Base-by-base conservation (phyloP, 2,797 vertebrate genomes). In the Sciaenops ocellatus region DNA sequence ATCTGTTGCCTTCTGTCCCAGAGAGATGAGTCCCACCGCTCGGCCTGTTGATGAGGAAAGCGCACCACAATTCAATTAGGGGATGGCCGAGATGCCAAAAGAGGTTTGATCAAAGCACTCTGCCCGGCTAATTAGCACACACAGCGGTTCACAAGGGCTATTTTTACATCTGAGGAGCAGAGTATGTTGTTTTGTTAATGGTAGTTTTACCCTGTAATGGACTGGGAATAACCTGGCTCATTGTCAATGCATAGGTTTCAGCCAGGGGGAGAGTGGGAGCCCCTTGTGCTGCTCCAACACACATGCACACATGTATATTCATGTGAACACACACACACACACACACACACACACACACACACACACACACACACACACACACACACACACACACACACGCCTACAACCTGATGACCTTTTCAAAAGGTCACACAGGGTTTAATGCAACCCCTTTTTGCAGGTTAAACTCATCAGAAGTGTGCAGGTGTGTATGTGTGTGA, bases 81-180 rank as follows among this genome's bases (percentile, higher is more conserved):
- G 73, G 76, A 84, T 76, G 85, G 87, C 80, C 63, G 55, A 89
- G 89, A 90, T 90, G 92, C 86, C 87, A 89, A 86, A 89, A 85
- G 90, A 89, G 89, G 88, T 92, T 92, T 91, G 91, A 93, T 93
- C 89, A 91, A 93, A 93, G 89, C 89, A 84, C 89, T 91, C 73
- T 83, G 82, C 75, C 74, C 46, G 74, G 82, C 85, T 93, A 91
- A 92, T 92, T 89, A 92, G 89, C 82, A 75, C 89, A 85, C 71
- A 52, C 70, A 60, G 82, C 12, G 56, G 76, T 91, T 90, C 83
- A 85, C 70, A 22, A 16, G 69, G 80, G 84, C 86, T 93, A 91
- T 93, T 94, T 90, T 92, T 93, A 92, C 79, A 90, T 92, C 90
- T 89, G 76, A 91, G 80, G 71, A 87, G 82, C 52, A 60, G 67